Evolutionary conservation across 2,888 invertebrate genomes (phyloP), one percentile per base, ranked within the genome.

Genomic region (Dryobota labecula): DNA sequence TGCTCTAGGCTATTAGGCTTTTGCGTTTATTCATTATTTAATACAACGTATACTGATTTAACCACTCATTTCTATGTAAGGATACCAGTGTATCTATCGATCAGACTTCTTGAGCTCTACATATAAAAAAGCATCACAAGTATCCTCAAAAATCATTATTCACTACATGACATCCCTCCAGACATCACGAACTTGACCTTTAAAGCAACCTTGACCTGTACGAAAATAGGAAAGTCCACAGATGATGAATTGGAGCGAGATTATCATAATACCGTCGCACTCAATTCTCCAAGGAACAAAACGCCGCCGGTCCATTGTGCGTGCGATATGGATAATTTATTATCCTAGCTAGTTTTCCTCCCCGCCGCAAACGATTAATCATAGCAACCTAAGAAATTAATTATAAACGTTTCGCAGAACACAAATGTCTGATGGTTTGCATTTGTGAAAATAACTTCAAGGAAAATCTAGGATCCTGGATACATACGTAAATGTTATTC

Each of bases 201-300:
- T 49, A 63, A 58, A 9, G 2, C 66, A 62, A 67, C 73, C 75
- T 76, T 79, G 75, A 68, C 73, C 73, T 61, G 27, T 53, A 64
- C 62, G 53, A 77, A 85, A 80, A 82, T 82, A 74, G 73, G 70
- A 73, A 82, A 85, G 75, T 70, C 73, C 76, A 58, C 79, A 77
- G 73, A 88, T 89, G 88, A 88, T 88, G 86, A 87, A 89, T 88
- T 87, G 84, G 73, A 73, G 67, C 33, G 68, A 83, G 84, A 87
- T 89, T 88, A 88, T 80, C 73, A 85, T 86, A 83, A 83, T 77
- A 69, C 75, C 78, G 77, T 71, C 78, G 74, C 78, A 76, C 75
- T 84, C 73, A 74, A 85, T 84, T 84, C 82, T 75, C 76, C 64
- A 75, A 83, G 82, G 84, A 89, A 89, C 87, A 87, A 86, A 87